Conservation (phyloP, 2,888 invertebrate species). For the Drosophila mettleri region DNA sequence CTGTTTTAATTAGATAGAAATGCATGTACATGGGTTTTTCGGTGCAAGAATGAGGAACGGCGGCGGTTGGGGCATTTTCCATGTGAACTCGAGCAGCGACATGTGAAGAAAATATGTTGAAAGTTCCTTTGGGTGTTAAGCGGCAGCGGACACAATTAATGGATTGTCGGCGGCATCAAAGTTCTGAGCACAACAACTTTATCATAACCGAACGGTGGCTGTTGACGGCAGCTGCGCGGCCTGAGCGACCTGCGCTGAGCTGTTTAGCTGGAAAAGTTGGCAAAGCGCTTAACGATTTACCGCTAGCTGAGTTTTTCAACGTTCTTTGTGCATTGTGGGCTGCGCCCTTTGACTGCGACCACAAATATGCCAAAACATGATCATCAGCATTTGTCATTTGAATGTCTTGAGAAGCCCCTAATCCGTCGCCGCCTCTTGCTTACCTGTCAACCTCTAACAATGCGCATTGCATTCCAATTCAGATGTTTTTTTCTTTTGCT, state of each 20-base stretch:
- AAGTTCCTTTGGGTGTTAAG: constrained; percentile 69
- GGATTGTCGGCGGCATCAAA: constrained; percentile 66
- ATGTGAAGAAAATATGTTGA: constrained; percentile 44
- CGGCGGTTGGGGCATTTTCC: not conserved
- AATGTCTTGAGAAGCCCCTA: constrained; percentile 45
- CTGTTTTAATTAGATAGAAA: constrained; percentile 80
- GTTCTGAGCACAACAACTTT: constrained; percentile 57
- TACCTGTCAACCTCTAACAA: constrained; percentile 64
- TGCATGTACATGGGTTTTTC: constrained; percentile 44
- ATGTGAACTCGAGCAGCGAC: constrained; percentile 41
- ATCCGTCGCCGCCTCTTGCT: constrained; percentile 57
- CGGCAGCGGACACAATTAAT: constrained; percentile 64
- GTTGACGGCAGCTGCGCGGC: constrained; percentile 56
- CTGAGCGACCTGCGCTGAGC: not conserved
- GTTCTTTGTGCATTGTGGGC: constrained; percentile 19
- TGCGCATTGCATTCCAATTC: constrained; percentile 58
- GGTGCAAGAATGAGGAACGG: not conserved
- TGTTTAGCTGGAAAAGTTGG: constrained; percentile 41
- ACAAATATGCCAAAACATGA: constrained; percentile 78
- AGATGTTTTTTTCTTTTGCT: not conserved
- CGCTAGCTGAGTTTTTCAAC: constrained; percentile 24
- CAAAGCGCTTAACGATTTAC: constrained; percentile 44
- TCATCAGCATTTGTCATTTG: constrained; percentile 61
- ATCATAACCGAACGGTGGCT: constrained; percentile 38
- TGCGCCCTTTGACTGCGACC: constrained; percentile 53